Evolutionary conservation across 2,113 vertebrate genomes (phyloP).

Genomic region (Equus przewalskii): DNA sequence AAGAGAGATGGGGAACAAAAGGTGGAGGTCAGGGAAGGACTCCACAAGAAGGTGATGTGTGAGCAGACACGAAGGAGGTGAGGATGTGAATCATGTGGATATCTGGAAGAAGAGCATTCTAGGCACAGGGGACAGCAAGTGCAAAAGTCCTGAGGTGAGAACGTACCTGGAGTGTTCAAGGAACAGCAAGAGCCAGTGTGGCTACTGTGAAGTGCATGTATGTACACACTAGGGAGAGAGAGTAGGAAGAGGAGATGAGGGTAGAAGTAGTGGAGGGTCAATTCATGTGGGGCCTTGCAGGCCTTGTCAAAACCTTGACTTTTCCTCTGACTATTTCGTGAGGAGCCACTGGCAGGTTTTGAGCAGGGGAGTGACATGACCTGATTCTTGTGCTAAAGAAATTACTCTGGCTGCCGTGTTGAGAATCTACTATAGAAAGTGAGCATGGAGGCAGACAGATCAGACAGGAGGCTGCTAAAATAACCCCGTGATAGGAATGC

Average conservation of each 20-base stretch:
- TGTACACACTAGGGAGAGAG: not conserved
- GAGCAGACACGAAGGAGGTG: not conserved
- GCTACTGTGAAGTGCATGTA: rapidly evolving
- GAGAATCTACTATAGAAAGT: not conserved
- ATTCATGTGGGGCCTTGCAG: rapidly evolving
- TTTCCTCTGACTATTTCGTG: not conserved
- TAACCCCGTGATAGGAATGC: not conserved
- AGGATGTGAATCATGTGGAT: not conserved
- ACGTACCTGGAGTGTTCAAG: not conserved
- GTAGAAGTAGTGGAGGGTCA: too few relatives aligned
- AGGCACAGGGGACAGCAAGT: not conserved
- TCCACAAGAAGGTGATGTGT: not conserved
- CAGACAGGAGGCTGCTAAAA: not conserved
- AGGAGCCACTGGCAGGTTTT: not conserved
- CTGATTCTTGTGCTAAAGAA: not conserved
- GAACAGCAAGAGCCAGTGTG: not conserved
- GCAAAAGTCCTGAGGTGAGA: not conserved
- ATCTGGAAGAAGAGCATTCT: not conserved
- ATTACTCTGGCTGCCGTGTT: not conserved
- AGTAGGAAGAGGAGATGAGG: not conserved
- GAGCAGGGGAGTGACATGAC: not conserved
- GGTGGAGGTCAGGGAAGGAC: not conserved
- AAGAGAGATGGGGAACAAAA: not conserved
- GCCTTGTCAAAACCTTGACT: not conserved
- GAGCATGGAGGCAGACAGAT: not conserved